phyloP scores from a whole-genome alignment of 2,888 invertebrate species.

The Ptychoptera contaminata region DNA sequence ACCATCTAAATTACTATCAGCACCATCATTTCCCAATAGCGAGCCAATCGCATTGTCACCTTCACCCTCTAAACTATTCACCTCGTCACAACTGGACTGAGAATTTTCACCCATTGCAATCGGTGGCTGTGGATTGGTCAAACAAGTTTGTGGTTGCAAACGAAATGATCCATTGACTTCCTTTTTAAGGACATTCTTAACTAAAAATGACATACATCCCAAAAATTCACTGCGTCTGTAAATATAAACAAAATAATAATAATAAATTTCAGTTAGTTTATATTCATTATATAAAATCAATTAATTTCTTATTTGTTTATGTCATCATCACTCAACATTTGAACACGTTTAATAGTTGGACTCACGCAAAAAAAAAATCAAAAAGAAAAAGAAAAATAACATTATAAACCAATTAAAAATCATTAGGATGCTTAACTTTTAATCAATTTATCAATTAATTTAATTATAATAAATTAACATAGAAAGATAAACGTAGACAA shows the following conservation, averaged over 20 bases:
- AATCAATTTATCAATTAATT: no score
- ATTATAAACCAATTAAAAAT: no score
- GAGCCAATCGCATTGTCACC: slow-evolving; percentile 5
- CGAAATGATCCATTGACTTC: slow-evolving; percentile 50
- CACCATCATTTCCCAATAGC: slow-evolving; percentile 9
- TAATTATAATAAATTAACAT: no score
- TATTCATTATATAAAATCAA: not conserved
- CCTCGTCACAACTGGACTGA: slow-evolving; percentile 30
- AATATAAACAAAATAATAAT: slow-evolving; percentile 28
- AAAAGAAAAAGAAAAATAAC: no score
- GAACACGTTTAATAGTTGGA: not conserved
- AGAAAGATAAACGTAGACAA: no score
- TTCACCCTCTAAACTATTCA: slow-evolving; percentile 25
- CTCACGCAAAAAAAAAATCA: no score
- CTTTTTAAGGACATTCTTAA: slow-evolving; percentile 63
- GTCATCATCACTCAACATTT: not conserved
- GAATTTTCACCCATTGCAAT: slow-evolving; percentile 29
- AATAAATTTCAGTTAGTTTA: not conserved
- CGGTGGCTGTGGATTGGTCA: slow-evolving; percentile 30
- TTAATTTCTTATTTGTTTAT: not conserved
- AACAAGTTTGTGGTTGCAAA: slow-evolving; percentile 51
- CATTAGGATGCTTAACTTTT: no score
- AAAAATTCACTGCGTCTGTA: slow-evolving; percentile 84
- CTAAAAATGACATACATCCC: slow-evolving; percentile 85
- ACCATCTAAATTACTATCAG: not conserved